Evolutionary conservation across 2,888 invertebrate species (phyloP).

Genomic region (Tyria jacobaeae): DNA sequence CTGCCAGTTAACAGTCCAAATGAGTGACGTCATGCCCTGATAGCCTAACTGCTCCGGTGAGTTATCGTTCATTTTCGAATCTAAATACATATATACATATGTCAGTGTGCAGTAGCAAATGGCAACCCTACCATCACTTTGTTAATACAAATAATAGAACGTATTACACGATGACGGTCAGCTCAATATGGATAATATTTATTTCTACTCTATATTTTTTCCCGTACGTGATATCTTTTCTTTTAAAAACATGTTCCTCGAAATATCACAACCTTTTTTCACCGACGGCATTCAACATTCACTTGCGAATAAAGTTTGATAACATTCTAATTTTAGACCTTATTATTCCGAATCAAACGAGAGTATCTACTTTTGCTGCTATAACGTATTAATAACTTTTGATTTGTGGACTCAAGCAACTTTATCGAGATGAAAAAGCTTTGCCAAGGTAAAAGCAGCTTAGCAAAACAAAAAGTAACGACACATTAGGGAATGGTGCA

Average conservation of each 20-base stretch:
- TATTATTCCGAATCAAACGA: neutral
- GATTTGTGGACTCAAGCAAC: neutral
- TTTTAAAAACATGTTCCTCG: slow-evolving; percentile 4
- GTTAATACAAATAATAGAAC: neutral
- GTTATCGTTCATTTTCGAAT: too few species aligned
- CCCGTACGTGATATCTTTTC: neutral
- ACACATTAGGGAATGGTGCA: neutral
- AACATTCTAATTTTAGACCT: slow-evolving; percentile 3
- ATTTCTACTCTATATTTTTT: slow-evolving; percentile 8
- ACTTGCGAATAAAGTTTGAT: slow-evolving; percentile 17
- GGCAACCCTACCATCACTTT: too few species aligned
- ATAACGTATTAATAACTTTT: neutral
- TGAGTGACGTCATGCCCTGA: neutral
- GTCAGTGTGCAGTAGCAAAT: too few species aligned
- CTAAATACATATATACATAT: too few species aligned
- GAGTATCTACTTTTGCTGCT: neutral
- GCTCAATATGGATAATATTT: neutral
- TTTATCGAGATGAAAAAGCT: neutral
- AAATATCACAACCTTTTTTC: slow-evolving; percentile 3
- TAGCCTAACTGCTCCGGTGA: neutral
- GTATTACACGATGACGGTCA: neutral
- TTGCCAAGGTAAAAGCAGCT: neutral
- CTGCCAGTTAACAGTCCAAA: neutral
- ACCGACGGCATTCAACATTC: too few species aligned
- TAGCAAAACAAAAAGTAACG: neutral